These are phyloP conservation scores for Sylvilagus floridanus DNA, from an alignment of 2,797 vertebrate genomes.

Conservation along the genomic window DNA sequence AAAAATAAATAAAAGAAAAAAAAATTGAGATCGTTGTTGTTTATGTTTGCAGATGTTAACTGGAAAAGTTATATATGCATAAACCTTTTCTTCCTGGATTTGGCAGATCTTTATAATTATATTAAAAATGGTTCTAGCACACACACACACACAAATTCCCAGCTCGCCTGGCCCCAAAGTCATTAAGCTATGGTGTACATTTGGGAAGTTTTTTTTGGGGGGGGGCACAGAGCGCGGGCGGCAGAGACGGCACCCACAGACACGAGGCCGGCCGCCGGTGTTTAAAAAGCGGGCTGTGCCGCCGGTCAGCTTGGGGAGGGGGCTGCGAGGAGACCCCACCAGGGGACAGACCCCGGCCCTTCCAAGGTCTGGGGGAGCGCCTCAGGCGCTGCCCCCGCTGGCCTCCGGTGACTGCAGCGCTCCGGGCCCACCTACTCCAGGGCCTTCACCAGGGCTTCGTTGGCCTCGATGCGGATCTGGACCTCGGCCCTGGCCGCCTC, in stretches of 20 bases:
- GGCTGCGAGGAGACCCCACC: neutral
- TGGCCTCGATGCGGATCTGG: conserved; percentile 95
- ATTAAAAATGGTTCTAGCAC: conserved; percentile 87
- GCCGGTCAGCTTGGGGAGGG: neutral
- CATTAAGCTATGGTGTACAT: too few species aligned
- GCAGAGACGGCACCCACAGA: too few species aligned
- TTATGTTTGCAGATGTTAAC: conserved; percentile 91
- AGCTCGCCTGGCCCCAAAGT: too few species aligned
- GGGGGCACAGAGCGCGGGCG: too few species aligned
- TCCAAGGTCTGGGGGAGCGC: too few species aligned
- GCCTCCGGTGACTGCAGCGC: too few species aligned
- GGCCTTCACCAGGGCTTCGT: conserved; percentile 96
- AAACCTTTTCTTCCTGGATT: conserved; percentile 89
- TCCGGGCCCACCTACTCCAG: conserved; percentile 88
- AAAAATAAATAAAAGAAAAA: too few species aligned
- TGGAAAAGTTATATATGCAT: conserved; percentile 88
- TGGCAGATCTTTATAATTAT: conserved; percentile 92
- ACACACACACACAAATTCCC: too few species aligned
- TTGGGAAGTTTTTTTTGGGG: too few species aligned
- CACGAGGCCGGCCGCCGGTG: too few species aligned
- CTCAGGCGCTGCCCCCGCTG: too few species aligned
- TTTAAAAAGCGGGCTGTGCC: neutral
- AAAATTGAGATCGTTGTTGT: conserved; percentile 80
- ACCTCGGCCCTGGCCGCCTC: conserved; percentile 93
- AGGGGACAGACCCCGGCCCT: neutral